Conservation (phyloP, 2,113 vertebrate genomes). For the Pycnonotus jocosus region DNA sequence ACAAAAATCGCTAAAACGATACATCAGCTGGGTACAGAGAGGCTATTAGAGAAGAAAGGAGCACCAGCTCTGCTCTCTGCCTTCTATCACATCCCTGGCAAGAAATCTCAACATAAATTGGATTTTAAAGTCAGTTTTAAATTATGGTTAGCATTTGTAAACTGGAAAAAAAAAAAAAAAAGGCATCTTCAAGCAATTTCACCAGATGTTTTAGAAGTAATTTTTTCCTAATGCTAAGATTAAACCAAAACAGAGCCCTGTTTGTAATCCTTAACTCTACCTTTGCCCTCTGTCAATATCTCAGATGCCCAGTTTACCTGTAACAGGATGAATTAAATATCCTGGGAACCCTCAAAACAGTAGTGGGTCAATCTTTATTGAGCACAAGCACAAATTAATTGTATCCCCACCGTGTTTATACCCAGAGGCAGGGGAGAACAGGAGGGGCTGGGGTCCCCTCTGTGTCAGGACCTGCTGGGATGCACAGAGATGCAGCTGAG, state of each 20-base stretch:
- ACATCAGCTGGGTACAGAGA: background rate
- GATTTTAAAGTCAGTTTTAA: background rate
- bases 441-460: background rate
- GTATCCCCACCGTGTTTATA: background rate
- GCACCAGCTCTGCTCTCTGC: background rate
- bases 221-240: background rate
- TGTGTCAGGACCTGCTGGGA: background rate
- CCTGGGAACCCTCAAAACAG: background rate
- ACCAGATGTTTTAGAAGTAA: background rate
- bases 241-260: background rate
- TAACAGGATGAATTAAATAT: background rate
- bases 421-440: background rate
- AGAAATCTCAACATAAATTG: background rate
- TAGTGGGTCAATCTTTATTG: background rate
- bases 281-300: background rate
- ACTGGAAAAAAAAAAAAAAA: background rate
- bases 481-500: accelerated
- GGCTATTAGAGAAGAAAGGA: background rate
- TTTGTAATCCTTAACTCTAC: background rate
- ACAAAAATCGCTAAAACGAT: background rate
- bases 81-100: background rate
- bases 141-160: background rate
- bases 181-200: background rate
- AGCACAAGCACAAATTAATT: background rate
- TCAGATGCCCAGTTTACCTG: background rate